Evolutionary conservation across 2,888 invertebrate genomes (phyloP).

Genomic region (Tetanocera ferruginea): DNA sequence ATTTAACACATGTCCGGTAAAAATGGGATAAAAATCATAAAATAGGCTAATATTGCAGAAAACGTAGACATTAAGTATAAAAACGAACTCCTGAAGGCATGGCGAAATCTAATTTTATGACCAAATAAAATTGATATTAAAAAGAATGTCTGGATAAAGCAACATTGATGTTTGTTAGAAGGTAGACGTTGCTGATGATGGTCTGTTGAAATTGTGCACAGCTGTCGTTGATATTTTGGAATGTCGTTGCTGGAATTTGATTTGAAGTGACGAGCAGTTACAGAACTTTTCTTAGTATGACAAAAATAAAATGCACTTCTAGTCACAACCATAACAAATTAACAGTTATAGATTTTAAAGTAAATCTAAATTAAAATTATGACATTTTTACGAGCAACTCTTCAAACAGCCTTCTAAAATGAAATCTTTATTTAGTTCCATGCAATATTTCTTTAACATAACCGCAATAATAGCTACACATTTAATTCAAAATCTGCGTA

Average conservation of each 20-base stretch:
- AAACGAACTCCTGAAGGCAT: neutral
- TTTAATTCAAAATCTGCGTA: neutral
- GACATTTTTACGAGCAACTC: too few species aligned
- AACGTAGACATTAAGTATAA: neutral
- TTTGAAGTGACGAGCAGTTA: neutral
- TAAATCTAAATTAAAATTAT: too few species aligned
- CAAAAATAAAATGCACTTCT: neutral
- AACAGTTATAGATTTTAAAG: too few species aligned
- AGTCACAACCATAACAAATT: neutral
- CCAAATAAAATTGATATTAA: slow-evolving; percentile 43
- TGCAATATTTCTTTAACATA: neutral
- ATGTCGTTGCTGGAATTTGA: too few species aligned
- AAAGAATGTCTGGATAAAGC: neutral
- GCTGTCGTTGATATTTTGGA: neutral
- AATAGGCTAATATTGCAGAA: slow-evolving; percentile 21
- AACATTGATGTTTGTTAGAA: neutral
- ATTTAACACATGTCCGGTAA: slow-evolving; percentile 41
- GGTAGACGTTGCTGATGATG: neutral
- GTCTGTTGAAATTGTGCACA: neutral
- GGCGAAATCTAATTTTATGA: slow-evolving; percentile 44
- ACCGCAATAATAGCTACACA: neutral
- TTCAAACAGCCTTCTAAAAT: too few species aligned
- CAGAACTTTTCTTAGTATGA: neutral
- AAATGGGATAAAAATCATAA: slow-evolving; percentile 46
- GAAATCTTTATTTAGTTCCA: too few species aligned